Percentiles rank a stretch among this genome's conserved stretches.
These are phyloP conservation scores for Dysidea cf. avara DNA, from an alignment of 37 sponge, comb jelly and placozoan genomes.

Conservation along the genomic window DNA sequence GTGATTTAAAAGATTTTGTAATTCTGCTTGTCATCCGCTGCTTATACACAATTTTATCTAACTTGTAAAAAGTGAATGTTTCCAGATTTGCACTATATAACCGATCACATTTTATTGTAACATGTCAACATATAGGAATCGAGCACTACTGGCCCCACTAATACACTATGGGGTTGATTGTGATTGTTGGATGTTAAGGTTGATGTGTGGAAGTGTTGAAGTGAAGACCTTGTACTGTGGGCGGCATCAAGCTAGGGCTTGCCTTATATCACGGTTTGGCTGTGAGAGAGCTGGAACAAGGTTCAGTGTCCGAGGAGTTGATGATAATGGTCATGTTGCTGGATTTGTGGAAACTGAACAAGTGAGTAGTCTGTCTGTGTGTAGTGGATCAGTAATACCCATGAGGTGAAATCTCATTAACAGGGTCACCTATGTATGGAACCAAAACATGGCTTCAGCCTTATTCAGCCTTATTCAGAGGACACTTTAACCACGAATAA, in stretches of 20 bases:
- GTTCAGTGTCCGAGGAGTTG: slow-evolving; percentile 85
- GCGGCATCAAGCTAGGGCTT: slow-evolving; percentile 73
- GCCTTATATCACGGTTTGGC: slow-evolving; percentile 84
- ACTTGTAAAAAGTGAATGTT: too few relatives aligned
- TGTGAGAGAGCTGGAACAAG: slow-evolving; percentile 94
- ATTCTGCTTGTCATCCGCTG: not conserved
- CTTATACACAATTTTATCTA: not conserved
- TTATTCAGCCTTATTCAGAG: not conserved
- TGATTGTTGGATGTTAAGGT: slow-evolving; percentile 63
- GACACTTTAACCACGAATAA: not conserved
- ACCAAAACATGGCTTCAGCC: not conserved
- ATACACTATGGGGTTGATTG: slow-evolving; percentile 71
- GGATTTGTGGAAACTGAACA: slow-evolving; percentile 99
- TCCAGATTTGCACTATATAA: not conserved
- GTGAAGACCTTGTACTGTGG: slow-evolving; percentile 86
- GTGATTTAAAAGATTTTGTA: too few relatives aligned
- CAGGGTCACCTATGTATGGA: not conserved
- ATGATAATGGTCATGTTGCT: slow-evolving; percentile 93
- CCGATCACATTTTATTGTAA: not conserved
- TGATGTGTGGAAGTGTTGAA: slow-evolving; percentile 91
- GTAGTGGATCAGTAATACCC: not conserved
- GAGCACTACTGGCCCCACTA: slow-evolving; percentile 56
- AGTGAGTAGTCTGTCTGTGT: too few relatives aligned
- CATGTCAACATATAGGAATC: slow-evolving; percentile 63
- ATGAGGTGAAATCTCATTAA: not conserved